Base-by-base conservation (phyloP, 2,888 invertebrate genomes). In the Bimastos eiseni region DNA sequence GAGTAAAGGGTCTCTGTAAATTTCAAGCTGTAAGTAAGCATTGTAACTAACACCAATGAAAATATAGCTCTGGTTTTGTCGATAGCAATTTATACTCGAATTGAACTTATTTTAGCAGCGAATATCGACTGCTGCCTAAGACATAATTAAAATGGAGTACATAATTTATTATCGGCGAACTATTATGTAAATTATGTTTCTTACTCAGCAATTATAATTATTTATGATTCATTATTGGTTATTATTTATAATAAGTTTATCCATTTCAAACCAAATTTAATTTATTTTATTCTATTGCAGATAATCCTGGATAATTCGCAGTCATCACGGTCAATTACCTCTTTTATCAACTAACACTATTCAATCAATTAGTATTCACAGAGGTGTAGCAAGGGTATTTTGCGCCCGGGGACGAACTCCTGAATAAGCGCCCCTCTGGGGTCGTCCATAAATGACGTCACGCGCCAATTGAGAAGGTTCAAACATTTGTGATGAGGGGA, bases 151-250 rank as follows among this genome's bases (percentile, higher is more conserved):
- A 13, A 86, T 17, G 86, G 5, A 24, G 4, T 36, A 21, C 30
- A 49, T 17, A 49, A 49, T 5, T 41, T 41, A 13, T 41, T n/a
- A n/a, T n/a, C 41, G 41, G 13, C 13, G 5, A 41, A 33, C 55
- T 49, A 49, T 89, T 19, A 49, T 89, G n/a, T n/a, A n/a, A n/a
- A 49, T 49, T 44, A 89, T 89, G 41, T n/a, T 41, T 44, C 41
- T 89, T 41, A 89, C 1, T 34, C n/a, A n/a, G 30, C n/a, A 44
- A 89, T 89, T 89, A 89, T 89, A 41, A 89, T 89, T 89, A 89
- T 89, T n/a, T n/a, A n/a, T n/a, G n/a, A 38, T 38, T 89, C 37
- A 89, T 89, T 89, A 41, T 89, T 89, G 41, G 38, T 41, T 41
- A 11, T 8, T n/a, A 41, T 41, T 24, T 41, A 33, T 37, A 5